These are phyloP conservation scores for Pyrgilauda ruficollis DNA, from an alignment of 2,113 vertebrate genomes.

Conservation along the genomic window DNA sequence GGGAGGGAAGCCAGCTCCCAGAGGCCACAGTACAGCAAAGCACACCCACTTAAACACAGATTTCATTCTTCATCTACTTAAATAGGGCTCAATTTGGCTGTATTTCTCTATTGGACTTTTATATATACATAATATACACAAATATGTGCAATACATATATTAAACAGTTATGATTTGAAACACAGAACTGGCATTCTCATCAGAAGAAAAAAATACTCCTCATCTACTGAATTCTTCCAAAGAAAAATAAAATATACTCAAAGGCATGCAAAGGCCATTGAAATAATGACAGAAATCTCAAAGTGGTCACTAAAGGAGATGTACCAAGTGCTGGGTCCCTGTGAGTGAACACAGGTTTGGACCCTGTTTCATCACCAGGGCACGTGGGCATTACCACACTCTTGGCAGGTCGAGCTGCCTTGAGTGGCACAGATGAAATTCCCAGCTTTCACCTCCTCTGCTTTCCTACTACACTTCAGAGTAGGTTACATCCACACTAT, in stretches of 20 bases:
- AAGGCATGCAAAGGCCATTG: background rate
- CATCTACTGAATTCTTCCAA: background rate
- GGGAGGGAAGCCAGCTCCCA: background rate
- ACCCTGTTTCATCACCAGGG: background rate
- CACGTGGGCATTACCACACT: rapidly evolving
- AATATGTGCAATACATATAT: background rate
- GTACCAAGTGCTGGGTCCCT: background rate
- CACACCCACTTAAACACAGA: background rate
- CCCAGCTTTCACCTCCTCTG: background rate
- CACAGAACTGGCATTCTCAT: background rate
- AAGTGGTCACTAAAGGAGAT: background rate
- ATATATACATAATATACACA: background rate
- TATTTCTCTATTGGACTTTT: background rate
- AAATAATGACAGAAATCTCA: background rate
- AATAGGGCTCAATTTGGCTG: background rate
- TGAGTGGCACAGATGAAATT: background rate
- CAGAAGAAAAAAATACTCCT: background rate
- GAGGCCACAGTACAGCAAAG: background rate
- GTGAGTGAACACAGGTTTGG: background rate
- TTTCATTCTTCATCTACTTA: background rate
- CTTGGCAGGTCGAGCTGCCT: background rate
- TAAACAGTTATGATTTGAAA: background rate
- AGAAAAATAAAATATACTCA: background rate
- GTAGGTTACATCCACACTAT: background rate
- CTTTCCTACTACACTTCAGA: background rate